These are phyloP conservation scores for Aphrophora alni DNA, from an alignment of 2,888 invertebrate species.

Conservation along the genomic window DNA sequence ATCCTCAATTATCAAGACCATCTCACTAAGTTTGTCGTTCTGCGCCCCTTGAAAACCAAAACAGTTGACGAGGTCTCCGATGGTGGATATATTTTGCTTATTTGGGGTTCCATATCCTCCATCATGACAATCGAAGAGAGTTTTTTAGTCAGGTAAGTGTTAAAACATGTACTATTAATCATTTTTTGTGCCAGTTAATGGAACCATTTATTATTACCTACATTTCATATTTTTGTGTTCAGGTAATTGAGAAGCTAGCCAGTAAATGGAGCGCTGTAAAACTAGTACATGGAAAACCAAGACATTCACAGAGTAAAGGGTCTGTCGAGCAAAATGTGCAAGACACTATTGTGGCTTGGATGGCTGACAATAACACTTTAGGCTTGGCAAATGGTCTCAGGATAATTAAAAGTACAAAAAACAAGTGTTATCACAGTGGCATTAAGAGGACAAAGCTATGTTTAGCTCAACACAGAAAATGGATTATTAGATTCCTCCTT, in stretches of 20 bases:
- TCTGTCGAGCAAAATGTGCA: too few relatives aligned
- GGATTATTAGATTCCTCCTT: neutral
- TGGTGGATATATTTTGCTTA: slow-evolving; percentile 41
- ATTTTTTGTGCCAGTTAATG: too few relatives aligned
- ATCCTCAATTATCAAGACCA: slow-evolving; percentile 55
- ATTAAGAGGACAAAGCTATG: neutral
- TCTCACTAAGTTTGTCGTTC: slow-evolving; percentile 53
- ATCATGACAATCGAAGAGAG: slow-evolving; percentile 49
- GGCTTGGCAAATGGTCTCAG: slow-evolving; percentile 15
- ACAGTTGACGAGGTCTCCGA: slow-evolving; percentile 52
- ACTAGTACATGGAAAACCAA: too few relatives aligned
- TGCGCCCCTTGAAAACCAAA: slow-evolving; percentile 53
- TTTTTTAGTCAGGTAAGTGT: slow-evolving; percentile 47
- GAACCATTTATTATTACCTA: too few relatives aligned
- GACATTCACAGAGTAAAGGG: too few relatives aligned
- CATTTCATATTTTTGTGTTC: too few relatives aligned
- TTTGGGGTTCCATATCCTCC: slow-evolving; percentile 47
- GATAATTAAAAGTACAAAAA: neutral
- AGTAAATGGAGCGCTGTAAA: too few relatives aligned
- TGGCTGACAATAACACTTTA: too few relatives aligned
- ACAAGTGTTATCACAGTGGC: too few relatives aligned
- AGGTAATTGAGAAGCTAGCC: too few relatives aligned
- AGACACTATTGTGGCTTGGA: too few relatives aligned
- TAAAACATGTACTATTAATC: too few relatives aligned
- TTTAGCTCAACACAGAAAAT: slow-evolving; percentile 1